Percentiles rank a stretch among this genome's conserved stretches.
Conservation (phyloP, 2,113 vertebrate genomes). For the Lota lota region DNA sequence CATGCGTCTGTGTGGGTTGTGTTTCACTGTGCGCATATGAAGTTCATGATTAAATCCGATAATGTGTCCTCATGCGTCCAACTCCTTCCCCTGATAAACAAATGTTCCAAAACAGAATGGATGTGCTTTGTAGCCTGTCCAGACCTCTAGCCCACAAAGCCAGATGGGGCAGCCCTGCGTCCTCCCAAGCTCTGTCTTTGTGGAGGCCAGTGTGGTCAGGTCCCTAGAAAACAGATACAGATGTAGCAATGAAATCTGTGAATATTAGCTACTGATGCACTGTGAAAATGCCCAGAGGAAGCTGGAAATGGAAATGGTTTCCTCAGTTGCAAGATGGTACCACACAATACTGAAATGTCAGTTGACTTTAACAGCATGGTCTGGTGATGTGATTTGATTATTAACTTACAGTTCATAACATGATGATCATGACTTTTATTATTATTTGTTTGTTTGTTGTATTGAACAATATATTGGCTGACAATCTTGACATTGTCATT, state of each 20-base stretch:
- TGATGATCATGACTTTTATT: background rate
- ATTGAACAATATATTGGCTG: background rate
- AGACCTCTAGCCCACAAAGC: background rate
- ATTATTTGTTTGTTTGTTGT: background rate
- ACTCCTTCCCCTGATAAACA: background rate
- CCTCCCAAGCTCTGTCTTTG: slow-evolving; percentile 10
- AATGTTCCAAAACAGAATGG: slow-evolving; percentile 18
- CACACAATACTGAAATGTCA: background rate
- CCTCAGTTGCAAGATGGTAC: background rate
- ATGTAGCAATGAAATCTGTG: slow-evolving; percentile 12
- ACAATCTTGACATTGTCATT: slow-evolving; percentile 7
- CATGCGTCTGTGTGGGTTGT: no score
- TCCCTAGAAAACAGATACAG: slow-evolving; percentile 3
- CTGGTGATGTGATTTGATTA: background rate
- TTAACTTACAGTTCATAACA: background rate
- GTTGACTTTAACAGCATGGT: background rate
- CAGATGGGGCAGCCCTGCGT: slow-evolving; percentile 15
- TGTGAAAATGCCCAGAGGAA: background rate
- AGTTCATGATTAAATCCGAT: no score
- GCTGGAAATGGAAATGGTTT: background rate
- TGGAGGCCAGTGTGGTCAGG: background rate
- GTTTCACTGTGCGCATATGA: no score
- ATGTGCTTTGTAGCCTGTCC: slow-evolving; percentile 8
- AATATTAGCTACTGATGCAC: slow-evolving; percentile 3
- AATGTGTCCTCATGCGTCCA: background rate